Evolutionary conservation across 2,888 invertebrate genomes (phyloP), one percentile per base, ranked within the genome.

Genomic region (Trissoscelio sp.): DNA sequence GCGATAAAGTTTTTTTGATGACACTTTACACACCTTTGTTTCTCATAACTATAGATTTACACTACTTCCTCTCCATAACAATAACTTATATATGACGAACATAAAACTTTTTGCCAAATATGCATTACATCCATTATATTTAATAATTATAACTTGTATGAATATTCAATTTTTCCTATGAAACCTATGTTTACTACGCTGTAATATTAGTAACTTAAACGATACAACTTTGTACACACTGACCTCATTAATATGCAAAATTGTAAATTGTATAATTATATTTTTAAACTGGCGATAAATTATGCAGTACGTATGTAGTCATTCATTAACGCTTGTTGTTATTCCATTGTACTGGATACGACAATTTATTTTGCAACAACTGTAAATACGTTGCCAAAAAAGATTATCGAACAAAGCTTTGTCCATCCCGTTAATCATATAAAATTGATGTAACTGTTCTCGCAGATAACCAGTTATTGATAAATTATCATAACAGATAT

Each of bases 381-480:
- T 37, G 4, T 37, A 37, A n/a, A 37, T 37, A 37, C n/a, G n/a
- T 1, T 37, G 1, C 3, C 9, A 37, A 37, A 37, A 9, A n/a
- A n/a, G 37, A n/a, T 37, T n/a, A n/a, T 37, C n/a, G 37, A 37
- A 37, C n/a, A 9, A 4, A 9, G 9, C n/a, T 9, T 37, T 37
- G n/a, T 22, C 48, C 46, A 14, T 51, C 18, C 55, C 34, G 34
- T 55, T 37, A 18, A 28, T 16, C 28, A 53, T 31, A 31, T 31
- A 55, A 34, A 55, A 9, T 55, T 18, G 11, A 34, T 22, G 9
- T 20, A 55, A 55, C 31, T 34, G 55, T 55, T 34, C 16, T 18
- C 7, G 1, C 24, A 39, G 51, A 18, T 66, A 53, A 39, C 48
- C 66, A 31, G 48, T 48, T 66, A 39, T 53, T 66, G 66, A 51